A percentile compares a stretch with the other conserved stretches of the same genome.
phyloP scores from a whole-genome alignment of 2,797 vertebrate genomes.

The Coreius guichenoti region DNA sequence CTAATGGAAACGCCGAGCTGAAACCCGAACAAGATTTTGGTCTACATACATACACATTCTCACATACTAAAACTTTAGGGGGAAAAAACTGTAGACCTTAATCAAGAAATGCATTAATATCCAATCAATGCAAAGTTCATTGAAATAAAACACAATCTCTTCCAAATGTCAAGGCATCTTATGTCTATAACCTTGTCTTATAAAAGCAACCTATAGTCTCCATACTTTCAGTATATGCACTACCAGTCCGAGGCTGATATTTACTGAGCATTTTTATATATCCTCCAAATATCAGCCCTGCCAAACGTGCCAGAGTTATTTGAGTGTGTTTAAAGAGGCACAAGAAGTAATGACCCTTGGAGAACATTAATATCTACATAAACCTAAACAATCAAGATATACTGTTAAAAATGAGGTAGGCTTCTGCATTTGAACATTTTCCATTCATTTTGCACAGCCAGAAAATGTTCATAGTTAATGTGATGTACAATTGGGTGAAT shows the following conservation, averaged over 20 bases:
- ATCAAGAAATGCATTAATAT: neutral
- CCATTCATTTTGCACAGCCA: neutral
- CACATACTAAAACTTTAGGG: neutral
- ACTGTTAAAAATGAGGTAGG: neutral
- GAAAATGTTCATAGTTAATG: neutral
- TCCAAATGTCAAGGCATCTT: neutral
- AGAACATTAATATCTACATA: neutral
- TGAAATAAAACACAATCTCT: neutral
- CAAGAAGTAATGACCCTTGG: neutral
- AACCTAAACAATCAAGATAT: neutral
- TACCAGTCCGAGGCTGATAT: neutral
- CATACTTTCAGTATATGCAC: neutral
- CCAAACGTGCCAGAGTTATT: neutral
- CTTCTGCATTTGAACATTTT: neutral
- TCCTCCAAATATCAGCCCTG: neutral
- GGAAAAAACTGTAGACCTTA: neutral
- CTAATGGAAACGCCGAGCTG: constrained; percentile 27
- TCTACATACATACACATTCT: neutral
- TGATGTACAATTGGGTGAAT: neutral
- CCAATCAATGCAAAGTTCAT: neutral
- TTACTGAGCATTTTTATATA: neutral
- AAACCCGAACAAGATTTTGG: neutral
- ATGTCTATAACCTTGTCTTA: neutral
- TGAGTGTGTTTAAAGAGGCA: neutral
- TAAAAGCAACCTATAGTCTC: neutral